phyloP scores from a whole-genome alignment of 2,113 vertebrate species.

The Mesocricetus auratus region DNA sequence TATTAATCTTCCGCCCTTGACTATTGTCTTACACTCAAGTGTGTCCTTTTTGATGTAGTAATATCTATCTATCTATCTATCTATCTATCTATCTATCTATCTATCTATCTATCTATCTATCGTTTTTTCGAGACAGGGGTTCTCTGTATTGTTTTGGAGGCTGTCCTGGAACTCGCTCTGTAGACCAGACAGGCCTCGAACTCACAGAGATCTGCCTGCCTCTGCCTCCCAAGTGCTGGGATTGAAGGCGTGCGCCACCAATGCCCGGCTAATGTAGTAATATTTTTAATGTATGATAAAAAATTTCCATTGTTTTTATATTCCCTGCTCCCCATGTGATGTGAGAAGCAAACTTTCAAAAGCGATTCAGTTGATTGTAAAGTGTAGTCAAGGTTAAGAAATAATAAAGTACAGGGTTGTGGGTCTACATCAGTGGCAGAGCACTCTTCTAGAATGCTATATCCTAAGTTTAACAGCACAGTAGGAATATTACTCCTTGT shows the following conservation, averaged over 20 bases:
- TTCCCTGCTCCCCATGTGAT: not conserved
- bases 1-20: not conserved
- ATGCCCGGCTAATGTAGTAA: constrained; percentile 2
- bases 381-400: not conserved
- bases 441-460: not conserved
- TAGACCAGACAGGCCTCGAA: too few relatives aligned
- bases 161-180: too few relatives aligned
- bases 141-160: too few relatives aligned
- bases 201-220: too few relatives aligned
- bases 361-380: not conserved
- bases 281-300: not conserved
- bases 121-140: too few relatives aligned
- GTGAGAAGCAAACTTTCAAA: not conserved
- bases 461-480: too few relatives aligned
- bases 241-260: too few relatives aligned
- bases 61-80: too few relatives aligned
- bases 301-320: not conserved
- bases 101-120: too few relatives aligned
- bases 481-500: not conserved
- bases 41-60: not conserved
- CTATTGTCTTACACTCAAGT: not conserved
- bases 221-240: too few relatives aligned
- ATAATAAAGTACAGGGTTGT: too few relatives aligned
- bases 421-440: not conserved
- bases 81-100: too few relatives aligned